Base-by-base conservation (phyloP, 2,113 vertebrate genomes). In the Marmota flaviventris region DNA sequence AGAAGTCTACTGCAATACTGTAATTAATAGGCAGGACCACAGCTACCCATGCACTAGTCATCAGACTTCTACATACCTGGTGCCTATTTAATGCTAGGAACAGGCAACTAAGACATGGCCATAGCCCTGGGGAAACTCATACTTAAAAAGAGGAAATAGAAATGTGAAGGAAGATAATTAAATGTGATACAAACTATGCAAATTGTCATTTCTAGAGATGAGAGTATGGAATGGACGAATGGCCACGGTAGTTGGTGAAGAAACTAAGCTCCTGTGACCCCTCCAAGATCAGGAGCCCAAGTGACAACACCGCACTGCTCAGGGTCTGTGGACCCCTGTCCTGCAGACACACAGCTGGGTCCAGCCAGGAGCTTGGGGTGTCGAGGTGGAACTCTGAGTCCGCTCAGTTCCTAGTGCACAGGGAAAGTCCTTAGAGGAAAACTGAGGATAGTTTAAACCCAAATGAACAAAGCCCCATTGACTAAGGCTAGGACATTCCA, bases 401-500 rank as follows among this genome's bases (percentile, higher is more conserved):
- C 32, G 27, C 18, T 5, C 10, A 8, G 48, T 12, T 85, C 11
- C 39, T 93, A 70, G 34, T 45, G 48, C 14, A 39, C 24, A 65
- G 22, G 32, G 32, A 93, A 72, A 73, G 25, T 69, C 83, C 53
- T 78, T 73, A 27, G 63, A 14, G 25, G 53, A 93, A 89, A 82
- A 14, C 11, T 65, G 48, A 88, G 76, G 90, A 77, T 65, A 48
- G 51, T 51, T 87, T 89, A 89, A 92, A 95, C 67, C 20, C 53
- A 65, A 39, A 69, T 42, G 58, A 94, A 93, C 81, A 88, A 70
- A 89, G 11, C 34, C n/a, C 85, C 85, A 56, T 24, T 91, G n/a
- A 89, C 81, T 65, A 78, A 95, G 93, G 48, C 8, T 70, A 94
- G 53, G 51, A 85, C 27, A 58, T 61, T 39, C 51, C 39, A 89